A percentile compares a stretch with the other conserved stretches of the same genome.
These are phyloP conservation scores for Lepidurus packardi DNA, from an alignment of 1,140 invertebrate species.

Conservation along the genomic window DNA sequence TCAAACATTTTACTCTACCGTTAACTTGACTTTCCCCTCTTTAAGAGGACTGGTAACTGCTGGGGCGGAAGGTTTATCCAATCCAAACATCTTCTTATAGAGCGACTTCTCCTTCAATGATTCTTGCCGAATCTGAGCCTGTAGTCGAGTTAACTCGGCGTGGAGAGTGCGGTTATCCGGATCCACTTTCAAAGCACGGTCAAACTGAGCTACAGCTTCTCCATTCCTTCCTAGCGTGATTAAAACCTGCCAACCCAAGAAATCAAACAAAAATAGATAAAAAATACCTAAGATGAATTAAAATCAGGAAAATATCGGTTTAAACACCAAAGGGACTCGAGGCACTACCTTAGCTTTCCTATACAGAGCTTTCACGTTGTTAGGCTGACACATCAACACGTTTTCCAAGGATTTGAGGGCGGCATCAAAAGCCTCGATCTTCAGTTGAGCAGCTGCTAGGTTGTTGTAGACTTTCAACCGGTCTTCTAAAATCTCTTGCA, in stretches of 20 bases:
- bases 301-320: constrained; percentile 30
- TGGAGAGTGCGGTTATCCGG: constrained; percentile 54
- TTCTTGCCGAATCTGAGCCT: constrained; percentile 52
- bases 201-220: constrained; percentile 54
- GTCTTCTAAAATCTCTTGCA: constrained; percentile 60
- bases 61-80: constrained; percentile 35
- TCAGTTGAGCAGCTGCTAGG: constrained; percentile 80
- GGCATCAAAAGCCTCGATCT: constrained; percentile 71
- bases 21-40: constrained; percentile 30
- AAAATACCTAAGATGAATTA: constrained; percentile 34
- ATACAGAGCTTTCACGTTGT: constrained; percentile 83
- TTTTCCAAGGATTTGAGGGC: constrained; percentile 71
- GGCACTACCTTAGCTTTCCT: constrained; percentile 66
- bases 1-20: constrained; percentile 23
- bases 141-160: constrained; percentile 55
- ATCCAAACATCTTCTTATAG: constrained; percentile 61
- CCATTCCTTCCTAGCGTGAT: constrained; percentile 55
- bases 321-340: constrained; percentile 25
- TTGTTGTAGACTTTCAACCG: constrained; percentile 80
- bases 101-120: constrained; percentile 54
- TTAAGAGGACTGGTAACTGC: background rate
- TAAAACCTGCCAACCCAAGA: constrained; percentile 51
- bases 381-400: constrained; percentile 72
- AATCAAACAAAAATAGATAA: background rate
- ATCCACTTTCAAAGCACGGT: constrained; percentile 54